Base-by-base conservation (phyloP, 2,888 invertebrate genomes). In the Plebejus argus region DNA sequence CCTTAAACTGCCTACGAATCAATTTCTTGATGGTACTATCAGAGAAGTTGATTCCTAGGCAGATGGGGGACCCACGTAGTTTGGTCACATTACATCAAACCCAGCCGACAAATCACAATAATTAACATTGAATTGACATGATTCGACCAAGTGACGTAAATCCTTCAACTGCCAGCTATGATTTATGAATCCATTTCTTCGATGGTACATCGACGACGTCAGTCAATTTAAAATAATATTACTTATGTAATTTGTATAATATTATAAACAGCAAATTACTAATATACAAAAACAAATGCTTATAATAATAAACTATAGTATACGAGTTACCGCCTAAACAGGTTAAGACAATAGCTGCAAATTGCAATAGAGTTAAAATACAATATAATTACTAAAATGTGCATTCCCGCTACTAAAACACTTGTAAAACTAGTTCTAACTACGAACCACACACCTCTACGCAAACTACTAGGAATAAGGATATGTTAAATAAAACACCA, bases 401-500 rank as follows among this genome's bases (percentile, higher is more conserved):
- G 61, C 39, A 45, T 74, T n/a, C 66, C 66, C 76, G 5, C 35
- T 28, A 35, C 61, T 76, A 76, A 23, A 76, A 23, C 10, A 66
- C 45, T 61, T 66, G 4, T 23, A 66, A 72, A 72, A 35, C 61
- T 58, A 61, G 10, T 20, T 23, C 10, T 61, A 12, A 15, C 76
- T 76, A 66, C 49, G 39, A 81, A 80, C 81, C 82, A 80, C 80
- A 79, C 81, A 82, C 82, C 83, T 72, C 61, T 78, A 79, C 39
- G 56, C 72, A 74, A 18, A 53, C 53, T 53, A 77, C 76, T 75
- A 80, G 83, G 82, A 80, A 76, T 75, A 71, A 74, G 74, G 74
- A 74, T 78, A 76, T 74, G 78, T 76, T 78, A 83, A 83, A 83
- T 83, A 82, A 83, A 83, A 83, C 83, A 82, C 81, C 79, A 79